phyloP scores from a whole-genome alignment of 2,888 invertebrate genomes.

The Zaprionus obscuricornis region DNA sequence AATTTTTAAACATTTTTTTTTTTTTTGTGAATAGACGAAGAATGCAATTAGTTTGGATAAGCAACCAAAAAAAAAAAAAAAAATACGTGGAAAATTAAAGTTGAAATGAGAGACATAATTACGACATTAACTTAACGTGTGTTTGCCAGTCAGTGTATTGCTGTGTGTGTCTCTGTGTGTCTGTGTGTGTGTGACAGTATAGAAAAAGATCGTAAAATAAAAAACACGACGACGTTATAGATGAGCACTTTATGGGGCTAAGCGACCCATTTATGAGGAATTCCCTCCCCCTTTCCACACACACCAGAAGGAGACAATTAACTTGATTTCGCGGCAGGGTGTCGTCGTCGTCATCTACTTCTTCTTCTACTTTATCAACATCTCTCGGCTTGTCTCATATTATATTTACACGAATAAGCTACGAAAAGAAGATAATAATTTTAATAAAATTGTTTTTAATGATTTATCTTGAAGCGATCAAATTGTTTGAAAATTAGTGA shows the following conservation, averaged over 20 bases:
- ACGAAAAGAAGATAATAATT: constrained; percentile 37
- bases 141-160: too few relatives aligned
- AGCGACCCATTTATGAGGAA: constrained; percentile 50
- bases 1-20: too few relatives aligned
- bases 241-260: constrained; percentile 31
- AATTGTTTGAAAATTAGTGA: constrained; percentile 48
- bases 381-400: neutral
- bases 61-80: constrained; percentile 8
- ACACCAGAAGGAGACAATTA: constrained; percentile 30
- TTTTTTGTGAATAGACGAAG: constrained; percentile 14
- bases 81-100: constrained; percentile 45
- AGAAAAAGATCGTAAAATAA: constrained; percentile 32
- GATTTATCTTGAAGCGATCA: constrained; percentile 47
- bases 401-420: constrained; percentile 30
- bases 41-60: constrained; percentile 63
- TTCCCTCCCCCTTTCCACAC: constrained; percentile 16
- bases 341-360: neutral
- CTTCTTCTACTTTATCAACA: too few relatives aligned
- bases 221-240: constrained; percentile 13
- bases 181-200: constrained; percentile 20
- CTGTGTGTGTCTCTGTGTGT: too few relatives aligned
- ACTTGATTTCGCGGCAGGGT: constrained; percentile 30
- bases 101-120: constrained; percentile 55
- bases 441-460: constrained; percentile 68
- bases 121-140: constrained; percentile 54